Percentiles rank a stretch among this genome's conserved stretches.
phyloP scores from a whole-genome alignment of 2,888 invertebrate genomes.

The Eilema sororculum region DNA sequence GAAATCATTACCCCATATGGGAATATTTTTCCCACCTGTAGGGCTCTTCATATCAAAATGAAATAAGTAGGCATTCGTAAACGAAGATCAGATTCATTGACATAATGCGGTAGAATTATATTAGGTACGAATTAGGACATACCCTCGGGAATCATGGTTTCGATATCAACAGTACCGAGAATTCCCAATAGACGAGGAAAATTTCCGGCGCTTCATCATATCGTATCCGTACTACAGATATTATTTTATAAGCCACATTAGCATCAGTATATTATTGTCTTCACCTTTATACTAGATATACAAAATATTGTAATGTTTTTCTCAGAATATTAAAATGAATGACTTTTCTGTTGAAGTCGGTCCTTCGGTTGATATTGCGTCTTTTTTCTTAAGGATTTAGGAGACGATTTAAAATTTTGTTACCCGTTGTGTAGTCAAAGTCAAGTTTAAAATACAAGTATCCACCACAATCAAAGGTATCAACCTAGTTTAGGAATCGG shows the following conservation, averaged over 20 bases:
- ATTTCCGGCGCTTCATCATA: background rate
- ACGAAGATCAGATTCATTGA: background rate
- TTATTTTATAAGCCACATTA: background rate
- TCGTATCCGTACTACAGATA: background rate
- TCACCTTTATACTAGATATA: too few relatives aligned
- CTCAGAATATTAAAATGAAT: too few relatives aligned
- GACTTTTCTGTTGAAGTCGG: too few relatives aligned
- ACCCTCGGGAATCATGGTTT: background rate
- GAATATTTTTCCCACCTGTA: too few relatives aligned
- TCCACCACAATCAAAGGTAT: too few relatives aligned
- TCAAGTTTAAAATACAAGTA: too few relatives aligned
- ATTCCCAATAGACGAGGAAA: background rate
- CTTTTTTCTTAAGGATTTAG: background rate
- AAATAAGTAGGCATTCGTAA: background rate
- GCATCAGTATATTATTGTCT: too few relatives aligned
- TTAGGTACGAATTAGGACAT: background rate
- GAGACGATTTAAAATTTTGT: background rate
- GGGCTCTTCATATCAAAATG: too few relatives aligned
- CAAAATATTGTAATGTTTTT: too few relatives aligned
- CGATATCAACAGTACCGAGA: background rate
- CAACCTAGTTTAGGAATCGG: too few relatives aligned
- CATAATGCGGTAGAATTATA: background rate
- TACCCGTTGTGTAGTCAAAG: background rate
- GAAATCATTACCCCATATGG: too few relatives aligned
- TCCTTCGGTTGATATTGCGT: background rate